phyloP scores from a whole-genome alignment of 1,140 invertebrate species.

The Sarcophaga peregrina region DNA sequence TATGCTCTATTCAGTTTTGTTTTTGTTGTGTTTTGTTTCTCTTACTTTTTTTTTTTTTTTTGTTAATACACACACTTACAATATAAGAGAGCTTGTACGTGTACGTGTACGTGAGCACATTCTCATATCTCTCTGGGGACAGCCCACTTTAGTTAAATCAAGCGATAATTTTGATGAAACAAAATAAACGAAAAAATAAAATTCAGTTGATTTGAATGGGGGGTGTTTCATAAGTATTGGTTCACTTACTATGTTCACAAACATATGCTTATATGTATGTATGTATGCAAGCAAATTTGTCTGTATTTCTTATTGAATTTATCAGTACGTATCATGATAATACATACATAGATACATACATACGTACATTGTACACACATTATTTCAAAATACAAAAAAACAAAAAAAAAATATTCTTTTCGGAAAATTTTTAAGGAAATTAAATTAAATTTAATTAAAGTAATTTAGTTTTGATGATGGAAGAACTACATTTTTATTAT shows the following conservation, averaged over 20 bases:
- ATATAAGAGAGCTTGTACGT: background rate
- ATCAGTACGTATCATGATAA: too few relatives aligned
- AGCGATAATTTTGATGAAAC: background rate
- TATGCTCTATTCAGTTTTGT: slow-evolving; percentile 1
- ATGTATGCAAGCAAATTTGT: background rate
- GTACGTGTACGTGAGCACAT: too few relatives aligned
- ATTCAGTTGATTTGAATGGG: background rate
- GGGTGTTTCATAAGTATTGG: slow-evolving; percentile 6
- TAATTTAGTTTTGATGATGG: too few relatives aligned
- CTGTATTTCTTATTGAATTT: background rate
- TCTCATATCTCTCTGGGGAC: slow-evolving; percentile 43
- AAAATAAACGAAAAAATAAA: background rate
- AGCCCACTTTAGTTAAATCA: slow-evolving; percentile 43
- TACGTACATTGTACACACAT: too few relatives aligned
- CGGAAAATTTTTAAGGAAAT: too few relatives aligned
- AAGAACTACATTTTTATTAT: too few relatives aligned
- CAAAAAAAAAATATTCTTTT: too few relatives aligned
- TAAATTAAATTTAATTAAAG: too few relatives aligned
- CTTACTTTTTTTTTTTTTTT: too few relatives aligned
- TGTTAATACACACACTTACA: background rate
- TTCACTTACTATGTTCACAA: background rate
- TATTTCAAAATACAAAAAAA: too few relatives aligned
- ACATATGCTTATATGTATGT: background rate
- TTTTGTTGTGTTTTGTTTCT: too few relatives aligned
- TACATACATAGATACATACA: too few relatives aligned